A percentile compares a stretch with the other conserved stretches of the same genome.
Conservation (phyloP, 2,797 vertebrate genomes). For the Oreonectes daqikongensis region DNA sequence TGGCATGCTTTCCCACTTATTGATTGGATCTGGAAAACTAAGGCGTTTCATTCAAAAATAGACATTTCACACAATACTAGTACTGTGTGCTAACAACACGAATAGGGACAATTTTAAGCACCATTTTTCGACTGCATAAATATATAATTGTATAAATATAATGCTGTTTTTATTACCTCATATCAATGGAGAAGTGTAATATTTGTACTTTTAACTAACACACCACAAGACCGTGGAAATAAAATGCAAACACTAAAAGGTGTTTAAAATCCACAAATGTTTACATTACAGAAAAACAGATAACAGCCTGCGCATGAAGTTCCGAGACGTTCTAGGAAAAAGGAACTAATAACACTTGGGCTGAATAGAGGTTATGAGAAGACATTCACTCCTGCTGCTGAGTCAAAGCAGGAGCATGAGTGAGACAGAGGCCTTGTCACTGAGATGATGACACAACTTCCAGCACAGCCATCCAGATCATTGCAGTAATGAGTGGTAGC, state of each 20-base stretch:
- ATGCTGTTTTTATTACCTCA: neutral
- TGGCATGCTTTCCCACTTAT: no score
- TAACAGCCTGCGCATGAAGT: neutral
- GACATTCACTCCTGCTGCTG: slow-evolving; percentile 1
- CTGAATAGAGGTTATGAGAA: neutral
- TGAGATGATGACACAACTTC: no score
- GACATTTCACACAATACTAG: no score
- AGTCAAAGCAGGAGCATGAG: neutral
- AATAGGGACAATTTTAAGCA: no score
- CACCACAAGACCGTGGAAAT: neutral
- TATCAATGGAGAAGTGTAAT: neutral
- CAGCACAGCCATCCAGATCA: neutral
- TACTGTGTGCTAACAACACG: no score
- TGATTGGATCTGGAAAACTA: no score
- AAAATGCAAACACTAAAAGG: no score
- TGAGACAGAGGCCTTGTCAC: neutral
- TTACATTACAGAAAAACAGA: neutral
- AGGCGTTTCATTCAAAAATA: no score
- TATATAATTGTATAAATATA: no score
- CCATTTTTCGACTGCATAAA: no score
- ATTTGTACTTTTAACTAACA: neutral
- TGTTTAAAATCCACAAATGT: neutral
- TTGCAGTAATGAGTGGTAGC: neutral
- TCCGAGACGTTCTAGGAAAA: slow-evolving; percentile 7
- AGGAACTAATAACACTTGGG: slow-evolving; percentile 7